Conservation (phyloP, 2,113 vertebrate species). For the Hemiprocne comata region DNA sequence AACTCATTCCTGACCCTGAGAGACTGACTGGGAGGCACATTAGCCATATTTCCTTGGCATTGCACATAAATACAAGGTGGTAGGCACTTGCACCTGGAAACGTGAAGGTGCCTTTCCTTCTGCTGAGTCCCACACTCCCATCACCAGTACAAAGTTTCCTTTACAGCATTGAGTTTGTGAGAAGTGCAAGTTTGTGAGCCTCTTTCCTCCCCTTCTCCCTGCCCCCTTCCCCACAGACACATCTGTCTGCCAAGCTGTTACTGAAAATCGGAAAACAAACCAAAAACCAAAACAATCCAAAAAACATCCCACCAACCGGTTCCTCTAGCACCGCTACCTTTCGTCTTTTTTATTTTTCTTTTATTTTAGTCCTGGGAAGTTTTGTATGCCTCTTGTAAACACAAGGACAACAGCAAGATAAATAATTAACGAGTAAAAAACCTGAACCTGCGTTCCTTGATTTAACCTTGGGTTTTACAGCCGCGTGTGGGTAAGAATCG, state of each 20-base stretch:
- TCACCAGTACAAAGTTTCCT: not conserved
- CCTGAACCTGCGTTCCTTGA: not conserved
- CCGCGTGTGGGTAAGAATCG: fast-evolving
- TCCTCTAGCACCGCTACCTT: not conserved
- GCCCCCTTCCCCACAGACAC: fast-evolving
- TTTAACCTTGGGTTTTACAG: not conserved
- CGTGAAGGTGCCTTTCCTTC: not conserved
- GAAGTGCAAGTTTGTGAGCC: fast-evolving
- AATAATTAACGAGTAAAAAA: fast-evolving
- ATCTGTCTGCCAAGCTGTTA: not conserved
- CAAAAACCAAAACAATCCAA: too few relatives aligned
- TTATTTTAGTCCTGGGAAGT: not conserved
- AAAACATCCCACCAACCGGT: too few relatives aligned
- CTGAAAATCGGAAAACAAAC: not conserved
- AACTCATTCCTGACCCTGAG: not conserved
- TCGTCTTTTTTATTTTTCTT: not conserved
- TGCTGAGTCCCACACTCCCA: not conserved
- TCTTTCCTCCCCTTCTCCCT: not conserved
- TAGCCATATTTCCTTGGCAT: not conserved
- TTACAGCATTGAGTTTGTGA: not conserved
- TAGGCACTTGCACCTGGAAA: not conserved
- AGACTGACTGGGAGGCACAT: not conserved
- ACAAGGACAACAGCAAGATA: not conserved
- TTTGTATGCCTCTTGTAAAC: not conserved
- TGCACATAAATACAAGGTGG: not conserved